Conservation (phyloP, 2,797 vertebrate genomes). For the Potorous gilbertii region DNA sequence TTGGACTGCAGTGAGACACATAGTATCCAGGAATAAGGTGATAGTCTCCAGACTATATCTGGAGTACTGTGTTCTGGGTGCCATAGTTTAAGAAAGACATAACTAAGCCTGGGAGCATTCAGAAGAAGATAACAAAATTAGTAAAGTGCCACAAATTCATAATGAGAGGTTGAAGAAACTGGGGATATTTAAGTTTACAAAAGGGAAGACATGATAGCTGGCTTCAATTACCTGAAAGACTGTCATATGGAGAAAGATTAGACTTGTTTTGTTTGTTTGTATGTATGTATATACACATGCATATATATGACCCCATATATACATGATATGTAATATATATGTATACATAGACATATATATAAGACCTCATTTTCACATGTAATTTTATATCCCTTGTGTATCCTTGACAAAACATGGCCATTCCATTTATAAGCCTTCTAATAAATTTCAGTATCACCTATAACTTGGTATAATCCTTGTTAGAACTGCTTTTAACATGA, state of each 20-base stretch:
- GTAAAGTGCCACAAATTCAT: neutral
- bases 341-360: too few relatives aligned
- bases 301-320: too few relatives aligned
- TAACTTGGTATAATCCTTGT: neutral
- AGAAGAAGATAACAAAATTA: neutral
- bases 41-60: neutral
- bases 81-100: neutral
- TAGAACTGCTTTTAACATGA: neutral
- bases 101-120: neutral
- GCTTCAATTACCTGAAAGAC: neutral
- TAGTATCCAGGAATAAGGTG: neutral
- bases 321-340: too few relatives aligned
- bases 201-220: neutral
- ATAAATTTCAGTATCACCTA: neutral
- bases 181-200: neutral
- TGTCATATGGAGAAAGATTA: neutral
- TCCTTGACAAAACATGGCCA: neutral
- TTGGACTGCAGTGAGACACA: neutral
- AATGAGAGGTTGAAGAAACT: neutral
- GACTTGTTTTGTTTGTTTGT: neutral
- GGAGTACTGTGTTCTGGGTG: neutral
- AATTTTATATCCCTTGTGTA: neutral
- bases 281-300: rapidly evolving
- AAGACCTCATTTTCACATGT: neutral
- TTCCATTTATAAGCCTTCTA: neutral